phyloP scores from a whole-genome alignment of 2,888 invertebrate genomes.

The Camponotus fellah region DNA sequence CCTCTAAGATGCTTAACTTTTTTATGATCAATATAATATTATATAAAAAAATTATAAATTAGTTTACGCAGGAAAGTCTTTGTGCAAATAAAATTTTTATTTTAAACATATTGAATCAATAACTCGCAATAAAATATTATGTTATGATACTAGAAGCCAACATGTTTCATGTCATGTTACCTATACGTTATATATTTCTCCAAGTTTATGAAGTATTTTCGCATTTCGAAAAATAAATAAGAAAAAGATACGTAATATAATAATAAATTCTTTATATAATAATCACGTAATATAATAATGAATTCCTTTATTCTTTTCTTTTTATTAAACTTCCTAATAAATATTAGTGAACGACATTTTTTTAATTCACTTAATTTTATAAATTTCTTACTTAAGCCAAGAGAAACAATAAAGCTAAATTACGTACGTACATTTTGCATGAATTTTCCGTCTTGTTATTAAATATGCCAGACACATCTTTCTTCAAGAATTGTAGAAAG shows the following conservation, averaged over 20 bases:
- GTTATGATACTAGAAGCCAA: constrained; percentile 10
- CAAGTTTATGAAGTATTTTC: constrained; percentile 15
- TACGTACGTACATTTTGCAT: not conserved
- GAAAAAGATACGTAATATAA: constrained; percentile 8
- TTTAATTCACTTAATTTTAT: constrained; percentile 1
- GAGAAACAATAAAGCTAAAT: not conserved
- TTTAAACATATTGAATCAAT: constrained; percentile 4
- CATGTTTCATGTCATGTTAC: not conserved
- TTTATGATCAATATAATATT: not conserved
- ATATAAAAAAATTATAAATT: not conserved
- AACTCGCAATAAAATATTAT: not conserved
- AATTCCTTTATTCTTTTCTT: not conserved
- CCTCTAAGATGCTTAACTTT: not conserved
- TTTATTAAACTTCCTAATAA: not conserved
- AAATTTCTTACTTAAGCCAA: not conserved
- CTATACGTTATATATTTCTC: constrained; percentile 11
- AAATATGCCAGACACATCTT: not conserved
- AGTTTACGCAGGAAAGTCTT: not conserved
- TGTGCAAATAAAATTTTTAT: not conserved
- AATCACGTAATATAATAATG: no score
- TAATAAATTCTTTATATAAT: constrained; percentile 6
- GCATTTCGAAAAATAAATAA: not conserved
- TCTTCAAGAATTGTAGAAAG: not conserved
- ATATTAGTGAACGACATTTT: not conserved
- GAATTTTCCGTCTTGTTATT: not conserved